Evolutionary conservation across 2,888 invertebrate genomes (phyloP).

Genomic region (Hypolimnas misippus): DNA sequence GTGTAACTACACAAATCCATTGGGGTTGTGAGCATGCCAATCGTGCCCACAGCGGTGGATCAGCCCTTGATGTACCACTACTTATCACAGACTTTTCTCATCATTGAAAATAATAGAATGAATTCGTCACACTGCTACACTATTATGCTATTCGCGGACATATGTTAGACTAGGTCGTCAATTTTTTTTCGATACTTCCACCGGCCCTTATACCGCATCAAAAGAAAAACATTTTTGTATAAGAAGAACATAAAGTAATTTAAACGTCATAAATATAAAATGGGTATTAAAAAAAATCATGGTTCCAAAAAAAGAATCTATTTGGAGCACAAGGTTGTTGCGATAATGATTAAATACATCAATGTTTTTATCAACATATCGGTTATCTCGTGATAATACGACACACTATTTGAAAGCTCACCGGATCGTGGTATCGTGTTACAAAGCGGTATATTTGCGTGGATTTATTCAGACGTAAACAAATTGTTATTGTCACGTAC

Average conservation of each 20-base stretch:
- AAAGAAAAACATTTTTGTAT: too few species aligned
- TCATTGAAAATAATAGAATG: too few species aligned
- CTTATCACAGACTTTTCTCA: too few species aligned
- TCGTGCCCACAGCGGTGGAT: too few species aligned
- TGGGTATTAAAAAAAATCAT: neutral
- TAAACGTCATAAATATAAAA: neutral
- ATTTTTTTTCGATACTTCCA: too few species aligned
- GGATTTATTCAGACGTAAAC: constrained; percentile 13
- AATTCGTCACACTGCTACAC: too few species aligned
- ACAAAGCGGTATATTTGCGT: constrained; percentile 9
- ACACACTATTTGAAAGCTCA: constrained; percentile 35
- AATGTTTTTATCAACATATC: constrained; percentile 34
- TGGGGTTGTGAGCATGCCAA: too few species aligned
- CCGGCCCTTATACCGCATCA: too few species aligned
- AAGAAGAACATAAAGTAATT: neutral
- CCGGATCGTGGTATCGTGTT: constrained; percentile 16
- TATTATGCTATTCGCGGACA: too few species aligned
- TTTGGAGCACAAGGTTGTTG: constrained; percentile 19
- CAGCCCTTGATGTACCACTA: too few species aligned
- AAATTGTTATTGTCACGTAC: constrained; percentile 7
- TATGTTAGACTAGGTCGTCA: too few species aligned
- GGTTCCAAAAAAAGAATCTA: neutral
- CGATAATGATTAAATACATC: constrained; percentile 11
- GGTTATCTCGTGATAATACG: constrained; percentile 30
- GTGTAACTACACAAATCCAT: too few species aligned